Percentiles rank a stretch among this genome's conserved stretches.
phyloP scores from a whole-genome alignment of 2,797 vertebrate species.

The Lithobates sylvaticus region DNA sequence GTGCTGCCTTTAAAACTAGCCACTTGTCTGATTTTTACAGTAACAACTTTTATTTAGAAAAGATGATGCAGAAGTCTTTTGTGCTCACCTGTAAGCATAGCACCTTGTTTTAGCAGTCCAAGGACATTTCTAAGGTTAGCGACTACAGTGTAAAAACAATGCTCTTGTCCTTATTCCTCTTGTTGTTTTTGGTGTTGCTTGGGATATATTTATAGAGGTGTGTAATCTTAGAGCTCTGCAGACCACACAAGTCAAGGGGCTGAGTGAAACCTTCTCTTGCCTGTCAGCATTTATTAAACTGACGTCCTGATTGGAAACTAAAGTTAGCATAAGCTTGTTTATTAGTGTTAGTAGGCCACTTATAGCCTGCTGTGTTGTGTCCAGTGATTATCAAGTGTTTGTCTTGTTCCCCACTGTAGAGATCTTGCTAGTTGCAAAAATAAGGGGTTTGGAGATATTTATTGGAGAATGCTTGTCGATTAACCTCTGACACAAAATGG shows the following conservation, averaged over 20 bases:
- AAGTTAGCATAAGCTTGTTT: slow-evolving; percentile 62
- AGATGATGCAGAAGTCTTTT: too few species aligned
- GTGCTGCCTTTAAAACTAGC: slow-evolving; percentile 28
- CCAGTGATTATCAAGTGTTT: background rate
- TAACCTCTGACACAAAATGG: too few species aligned
- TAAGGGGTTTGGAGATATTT: background rate
- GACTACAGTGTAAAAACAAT: slow-evolving; percentile 52
- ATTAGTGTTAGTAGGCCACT: slow-evolving; percentile 45
- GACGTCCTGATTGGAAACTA: slow-evolving; percentile 39
- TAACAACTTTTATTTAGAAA: too few species aligned
- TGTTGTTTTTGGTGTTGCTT: slow-evolving; percentile 31
- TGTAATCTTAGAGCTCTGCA: slow-evolving; percentile 68
- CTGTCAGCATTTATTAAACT: slow-evolving; percentile 68
- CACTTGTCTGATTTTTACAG: slow-evolving; percentile 35
- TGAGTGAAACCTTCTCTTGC: slow-evolving; percentile 60
- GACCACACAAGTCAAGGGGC: slow-evolving; percentile 71
- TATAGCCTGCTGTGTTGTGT: slow-evolving; percentile 42
- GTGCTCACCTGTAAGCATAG: slow-evolving; percentile 63
- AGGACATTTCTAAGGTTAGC: slow-evolving; percentile 65
- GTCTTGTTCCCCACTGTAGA: slow-evolving; percentile 47
- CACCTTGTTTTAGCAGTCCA: slow-evolving; percentile 50
- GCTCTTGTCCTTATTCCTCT: background rate
- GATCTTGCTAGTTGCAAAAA: slow-evolving; percentile 36
- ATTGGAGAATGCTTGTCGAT: too few species aligned
- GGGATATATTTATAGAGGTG: slow-evolving; percentile 65